Evolutionary conservation across 2,797 vertebrate species (phyloP), one percentile per base, ranked within the genome.

Genomic region (Carapus acus): DNA sequence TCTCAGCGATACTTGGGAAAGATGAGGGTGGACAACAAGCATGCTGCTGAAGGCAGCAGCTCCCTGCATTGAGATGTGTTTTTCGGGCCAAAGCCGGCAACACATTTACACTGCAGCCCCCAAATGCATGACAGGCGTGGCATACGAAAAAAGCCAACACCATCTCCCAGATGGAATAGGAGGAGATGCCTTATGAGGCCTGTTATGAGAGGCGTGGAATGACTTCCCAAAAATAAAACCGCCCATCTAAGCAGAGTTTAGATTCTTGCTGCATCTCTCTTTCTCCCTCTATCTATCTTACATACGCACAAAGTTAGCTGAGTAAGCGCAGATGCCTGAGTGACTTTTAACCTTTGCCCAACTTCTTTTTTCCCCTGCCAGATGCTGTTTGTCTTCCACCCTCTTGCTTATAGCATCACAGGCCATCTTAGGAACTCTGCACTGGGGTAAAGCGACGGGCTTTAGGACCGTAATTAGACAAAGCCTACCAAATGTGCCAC

Each of bases 311-410:
- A 62, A 65, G 63, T 78, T 72, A 76, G 79, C 83, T 82, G 78
- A 84, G 73, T 82, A 77, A 82, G 78, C 77, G 79, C 65, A 73
- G 74, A 78, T 67, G 76, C 73, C 69, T 75, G 49, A 77, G 62
- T 68, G 71, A 79, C 67, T 79, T 80, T 80, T 76, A 82, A 81
- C 80, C 75, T 83, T 78, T 73, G 54, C 56, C 71, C 59, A 67
- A 74, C 68, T 73, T 67, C 31, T 58, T 62, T 65, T 27, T 64
- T 58, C 54, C n/a, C 36, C 54, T 58, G 65, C 78, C 73, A 76
- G 76, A 74, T 81, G 73, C 75, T 73, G 75, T 77, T 83, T 83
- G 79, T 79, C 80, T 82, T 67, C 41, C 38, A 54, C 67, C 51
- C 59, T 66, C 49, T 48, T 63, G 64, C 63, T 66, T 67, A 46